Evolutionary conservation across 2,797 vertebrate species (phyloP), one percentile per base, ranked within the genome.

Genomic region (Apogon talboti): DNA sequence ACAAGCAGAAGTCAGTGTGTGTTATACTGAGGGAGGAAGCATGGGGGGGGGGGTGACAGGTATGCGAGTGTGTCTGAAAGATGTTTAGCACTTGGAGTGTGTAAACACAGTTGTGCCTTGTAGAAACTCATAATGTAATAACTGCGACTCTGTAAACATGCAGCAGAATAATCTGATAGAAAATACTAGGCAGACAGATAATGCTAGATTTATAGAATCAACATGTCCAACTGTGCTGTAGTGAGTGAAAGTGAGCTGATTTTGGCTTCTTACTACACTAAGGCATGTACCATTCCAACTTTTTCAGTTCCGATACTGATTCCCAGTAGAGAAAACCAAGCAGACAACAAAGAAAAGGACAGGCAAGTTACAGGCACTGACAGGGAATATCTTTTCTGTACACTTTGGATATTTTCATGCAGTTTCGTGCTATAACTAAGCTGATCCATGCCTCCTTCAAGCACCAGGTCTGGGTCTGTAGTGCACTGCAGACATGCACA

Each of bases 131-230:
- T 64, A 75, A 53, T 64, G 51, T 54, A 74, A 83, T 83, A 70
- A 82, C 56, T 40, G 50, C 2, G 28, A 35, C 62, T 76, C 47
- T 51, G 66, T 59, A 79, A 86, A 81, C 60, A 76, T n/a, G 19
- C 47, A 40, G 43, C 55, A 15, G 19, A 42, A 55, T 52, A 56
- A 51, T 66, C 37, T 47, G 24, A 42, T 6, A 7, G 35, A 33
- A 58, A 60, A 46, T 37, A 16, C 53, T n/a, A 21, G 15, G 45
- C 15, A 44, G 37, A n/a, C 41, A 52, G 33, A 1, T 33, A 1
- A 8, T 35, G 7, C 9, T 33, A 68, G 43, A 49, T 35, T 69
- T 47, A 30, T 6, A 11, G 65, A 66, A 46, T 38, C 59, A 45
- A n/a, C 19, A 46, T 56, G 47, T 21, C 59, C 40, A 56, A 66